These are phyloP conservation scores for Microcaecilia unicolor DNA, from an alignment of 2,797 vertebrate species.

Conservation along the genomic window DNA sequence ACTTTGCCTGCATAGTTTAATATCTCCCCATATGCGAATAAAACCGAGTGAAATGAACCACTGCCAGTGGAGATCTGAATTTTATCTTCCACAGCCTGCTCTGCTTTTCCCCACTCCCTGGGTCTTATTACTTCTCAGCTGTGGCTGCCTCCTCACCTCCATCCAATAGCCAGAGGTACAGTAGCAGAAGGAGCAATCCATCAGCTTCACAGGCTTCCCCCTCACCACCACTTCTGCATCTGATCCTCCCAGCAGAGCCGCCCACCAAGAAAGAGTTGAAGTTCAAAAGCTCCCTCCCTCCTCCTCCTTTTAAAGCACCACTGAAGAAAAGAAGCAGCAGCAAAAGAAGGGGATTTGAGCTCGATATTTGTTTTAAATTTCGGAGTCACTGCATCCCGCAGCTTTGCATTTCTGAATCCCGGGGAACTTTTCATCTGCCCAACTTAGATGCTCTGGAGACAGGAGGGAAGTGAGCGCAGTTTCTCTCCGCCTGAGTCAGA, in stretches of 20 bases:
- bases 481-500: not conserved
- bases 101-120: too few relatives aligned
- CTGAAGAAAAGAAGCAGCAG: slow-evolving; percentile 1
- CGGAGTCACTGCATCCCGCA: slow-evolving; percentile 9
- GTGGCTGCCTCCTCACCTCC: too few relatives aligned
- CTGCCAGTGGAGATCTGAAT: too few relatives aligned
- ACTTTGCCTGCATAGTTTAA: too few relatives aligned
- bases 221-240: not conserved
- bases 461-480: slow-evolving; percentile 7
- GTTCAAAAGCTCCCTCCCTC: not conserved
- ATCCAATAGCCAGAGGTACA: too few relatives aligned
- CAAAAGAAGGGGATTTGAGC: not conserved
- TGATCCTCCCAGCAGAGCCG: not conserved
- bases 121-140: too few relatives aligned
- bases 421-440: not conserved
- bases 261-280: not conserved
- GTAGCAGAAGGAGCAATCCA: not conserved
- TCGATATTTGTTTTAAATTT: slow-evolving; percentile 11
- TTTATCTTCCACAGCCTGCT: too few relatives aligned
- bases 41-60: too few relatives aligned
- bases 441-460: not conserved
- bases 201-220: not conserved
- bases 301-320: slow-evolving; percentile 4
- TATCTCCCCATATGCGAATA: too few relatives aligned
- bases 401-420: not conserved